Evolutionary conservation across 1,140 invertebrate species (phyloP), one percentile per base, ranked within the genome.

Genomic region (Micrasema minimum): DNA sequence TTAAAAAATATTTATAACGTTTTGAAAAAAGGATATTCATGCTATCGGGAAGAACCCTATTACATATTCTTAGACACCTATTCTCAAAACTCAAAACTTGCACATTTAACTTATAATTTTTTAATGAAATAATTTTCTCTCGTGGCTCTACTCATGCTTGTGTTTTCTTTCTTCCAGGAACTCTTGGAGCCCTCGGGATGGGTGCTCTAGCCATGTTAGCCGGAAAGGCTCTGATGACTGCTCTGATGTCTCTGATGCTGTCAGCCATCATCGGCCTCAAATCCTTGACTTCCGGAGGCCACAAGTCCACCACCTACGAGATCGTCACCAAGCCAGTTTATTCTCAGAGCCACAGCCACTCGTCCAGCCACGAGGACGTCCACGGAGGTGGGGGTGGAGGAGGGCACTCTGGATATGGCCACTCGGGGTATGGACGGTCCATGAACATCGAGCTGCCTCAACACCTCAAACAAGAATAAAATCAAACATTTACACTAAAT

Each of bases 201-300:
- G 91, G 90, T n/a, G 91, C 88, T 0, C 78, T 94, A 1, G 92
- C 92, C 0, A 81, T 92, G 43, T 81, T 94, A 2, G 92, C 92
- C 2, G 92, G 92, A n/a, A 94, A 94, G 80, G 93, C 93, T 1
- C 78, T 94, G 9, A 93, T 94, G 90, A 92, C 92, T 0, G 91
- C 90, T 11, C 76, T 94, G 26, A 90, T 94, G 87, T 91, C 93
- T 0, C 81, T 94, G 1, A 88, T 93, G 78, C 80, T 94, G 0
- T 91, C 92, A 0, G 91, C 89, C 0, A 89, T 94, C 31, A 87
- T 93, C 22, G 91, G 91, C 0, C 79, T 94, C 3, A 93, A 93
- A 74, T 89, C 90, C 0, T 76, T 92, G n/a, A 85, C 89, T 0
- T 77, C 86, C 5, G 88, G 89, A 14, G 86, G 87, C 10, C 87